Evolutionary conservation across 2,888 invertebrate species (phyloP), one percentile per base, ranked within the genome.

Genomic region (Atherix ibis): DNA sequence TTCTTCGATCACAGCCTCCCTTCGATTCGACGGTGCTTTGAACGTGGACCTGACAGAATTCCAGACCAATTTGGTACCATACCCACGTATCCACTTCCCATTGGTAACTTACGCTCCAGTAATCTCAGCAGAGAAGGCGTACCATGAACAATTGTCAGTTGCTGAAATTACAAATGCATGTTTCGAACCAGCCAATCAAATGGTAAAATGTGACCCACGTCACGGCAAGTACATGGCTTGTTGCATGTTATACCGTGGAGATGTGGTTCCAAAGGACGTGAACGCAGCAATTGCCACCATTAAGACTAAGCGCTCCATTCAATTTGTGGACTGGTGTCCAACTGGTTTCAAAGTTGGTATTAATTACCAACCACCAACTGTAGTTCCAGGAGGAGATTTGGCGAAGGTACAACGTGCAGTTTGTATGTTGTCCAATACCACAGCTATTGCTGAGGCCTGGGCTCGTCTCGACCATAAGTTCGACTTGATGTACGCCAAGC

Each of bases 351-450:
- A 66, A 56, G 65, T 65, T 34, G 54, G 87, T 56, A 84, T 84
- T 69, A 92, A 91, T 71, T 91, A 91, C 68, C 91, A 91, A 64
- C 85, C 87, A 40, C 87, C 87, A 18, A 87, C 87, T 43, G 89
- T 88, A 18, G 91, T 92, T 33, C 92, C 92, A n/a, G 89, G 89
- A 5, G 91, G 91, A 18, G 91, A 92, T 60, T 63, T 88, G 62
- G 91, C 92, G 43, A 91, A 89, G 68, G 91, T 92, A 19, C 87
- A 89, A 63, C 80, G 94, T 51, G 91, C 92, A 45, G 91, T 95
- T 16, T 95, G 94, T 76, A 94, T 94, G 92, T 72, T 94, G 70
- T 89, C 88, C 57, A 94, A 94, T 70, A 95, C 92, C 44, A 94
- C 92, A 6, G 89, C 94, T 48, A 92, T 94, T 59, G 91, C 89